phyloP scores from a whole-genome alignment of 2,888 invertebrate genomes.

The Rhagium mordax region DNA sequence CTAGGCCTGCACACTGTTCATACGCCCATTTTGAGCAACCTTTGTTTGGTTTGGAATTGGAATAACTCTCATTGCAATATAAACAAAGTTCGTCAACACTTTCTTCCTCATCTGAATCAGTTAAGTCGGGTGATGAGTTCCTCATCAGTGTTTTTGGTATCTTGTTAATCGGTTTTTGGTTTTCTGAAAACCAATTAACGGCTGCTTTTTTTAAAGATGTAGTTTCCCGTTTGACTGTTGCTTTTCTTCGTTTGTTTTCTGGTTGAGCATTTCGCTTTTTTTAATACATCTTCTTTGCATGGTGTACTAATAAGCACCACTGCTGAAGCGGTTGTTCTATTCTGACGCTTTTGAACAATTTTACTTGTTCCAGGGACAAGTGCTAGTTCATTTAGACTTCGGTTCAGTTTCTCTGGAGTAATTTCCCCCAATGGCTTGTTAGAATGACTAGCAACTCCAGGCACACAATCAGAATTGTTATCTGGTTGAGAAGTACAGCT shows the following conservation, averaged over 20 bases:
- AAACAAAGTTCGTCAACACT: constrained; percentile 7
- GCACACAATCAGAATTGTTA: not conserved
- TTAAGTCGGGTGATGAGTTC: not conserved
- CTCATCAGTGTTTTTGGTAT: not conserved
- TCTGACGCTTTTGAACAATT: constrained; percentile 5
- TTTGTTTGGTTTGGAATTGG: constrained; percentile 17
- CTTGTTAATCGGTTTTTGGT: not conserved
- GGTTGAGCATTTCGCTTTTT: constrained; percentile 18
- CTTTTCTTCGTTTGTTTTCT: constrained; percentile 11
- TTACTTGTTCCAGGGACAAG: constrained; percentile 12
- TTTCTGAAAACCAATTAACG: constrained; percentile 11
- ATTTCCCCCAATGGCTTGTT: constrained; percentile 1
- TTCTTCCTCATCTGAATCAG: constrained; percentile 11
- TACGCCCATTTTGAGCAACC: not conserved
- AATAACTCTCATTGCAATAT: constrained; percentile 4
- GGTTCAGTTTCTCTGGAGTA: constrained; percentile 18
- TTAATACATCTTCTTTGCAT: constrained; percentile 30
- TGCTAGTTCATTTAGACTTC: constrained; percentile 13
- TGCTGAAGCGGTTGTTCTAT: constrained; percentile 25
- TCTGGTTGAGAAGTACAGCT: not conserved
- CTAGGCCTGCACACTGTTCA: not conserved
- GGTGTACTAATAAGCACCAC: constrained; percentile 29
- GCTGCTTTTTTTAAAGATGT: not conserved
- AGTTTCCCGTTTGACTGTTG: constrained; percentile 1
- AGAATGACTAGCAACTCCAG: not conserved